Evolutionary conservation across 2,888 invertebrate species (phyloP), one percentile per base, ranked within the genome.

Genomic region (Boloria selene): DNA sequence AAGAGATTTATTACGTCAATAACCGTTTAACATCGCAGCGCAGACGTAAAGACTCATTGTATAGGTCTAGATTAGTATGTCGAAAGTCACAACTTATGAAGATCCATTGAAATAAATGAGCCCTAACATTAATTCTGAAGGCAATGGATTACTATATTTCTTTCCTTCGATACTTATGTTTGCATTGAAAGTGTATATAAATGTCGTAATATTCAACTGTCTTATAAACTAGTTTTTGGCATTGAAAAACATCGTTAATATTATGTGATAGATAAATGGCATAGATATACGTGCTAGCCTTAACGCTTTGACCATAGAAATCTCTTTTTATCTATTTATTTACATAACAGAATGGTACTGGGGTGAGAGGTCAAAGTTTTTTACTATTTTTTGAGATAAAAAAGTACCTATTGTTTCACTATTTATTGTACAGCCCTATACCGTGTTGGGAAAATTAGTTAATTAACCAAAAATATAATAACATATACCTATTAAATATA

Each of bases 81-180:
- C 64, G 69, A 67, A 72, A 38, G 54, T 65, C 64, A 67, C 69
- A 66, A 67, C 53, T 72, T 69, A 68, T 61, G 64, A 62, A 54
- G 63, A 54, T 68, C 62, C 58, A 62, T 67, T 69, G 65, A 68
- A 67, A 69, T 70, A 69, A 65, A 68, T 69, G 70, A 70, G 69
- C 67, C 69, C 56, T 61, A 69, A 69, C 70, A 65, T 64, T 64
- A 56, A 62, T 65, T 67, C 69, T 70, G 63, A 67, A 70, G 61
- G 61, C 63, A 72, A 72, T 70, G 63, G 64, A 70, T 72, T 70
- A 67, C 65, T 54, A 59, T 70, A 68, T 68, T 69, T 67, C 65
- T 61, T 65, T 70, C 44, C 10, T 38, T 38, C 10, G 66, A 54
- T 42, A 67, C 66, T 58, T 66, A 52, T 53, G 61, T 65, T 68